Percentiles rank a stretch among this genome's conserved stretches.
Conservation (phyloP, 2,797 vertebrate genomes). For the Capromys pilorides region DNA sequence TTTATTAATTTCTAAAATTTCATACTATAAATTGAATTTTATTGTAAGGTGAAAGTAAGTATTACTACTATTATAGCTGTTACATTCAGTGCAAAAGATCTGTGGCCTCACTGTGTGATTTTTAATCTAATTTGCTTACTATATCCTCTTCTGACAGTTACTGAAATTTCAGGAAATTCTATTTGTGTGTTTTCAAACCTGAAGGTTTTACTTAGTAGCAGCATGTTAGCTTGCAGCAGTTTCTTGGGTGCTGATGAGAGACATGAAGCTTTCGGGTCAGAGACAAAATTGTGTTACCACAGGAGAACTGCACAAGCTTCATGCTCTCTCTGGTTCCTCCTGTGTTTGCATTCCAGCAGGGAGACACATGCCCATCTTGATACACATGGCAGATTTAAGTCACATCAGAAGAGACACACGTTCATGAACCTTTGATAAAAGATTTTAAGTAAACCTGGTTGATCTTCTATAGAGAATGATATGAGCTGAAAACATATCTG, state of each 20-base stretch:
- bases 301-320: not conserved
- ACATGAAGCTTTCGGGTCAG: not conserved
- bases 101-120: not conserved
- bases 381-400: not conserved
- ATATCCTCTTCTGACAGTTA: not conserved
- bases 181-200: not conserved
- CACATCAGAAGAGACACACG: not conserved
- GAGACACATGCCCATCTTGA: not conserved
- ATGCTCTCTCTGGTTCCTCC: not conserved
- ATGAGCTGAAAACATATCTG: not conserved
- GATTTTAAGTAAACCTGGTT: not conserved
- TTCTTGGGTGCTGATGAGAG: not conserved
- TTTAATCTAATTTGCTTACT: not conserved
- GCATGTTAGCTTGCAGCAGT: not conserved
- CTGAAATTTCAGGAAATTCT: not conserved
- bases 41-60: not conserved
- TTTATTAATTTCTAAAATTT: constrained; percentile 2
- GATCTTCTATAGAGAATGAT: not conserved
- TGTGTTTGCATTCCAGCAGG: not conserved
- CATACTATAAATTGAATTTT: not conserved
- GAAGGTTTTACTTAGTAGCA: not conserved
- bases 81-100: not conserved
- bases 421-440: not conserved
- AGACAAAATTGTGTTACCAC: not conserved
- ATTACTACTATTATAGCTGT: not conserved